Base-by-base conservation (phyloP, 2,888 invertebrate genomes). In the Escarpia spicata region DNA sequence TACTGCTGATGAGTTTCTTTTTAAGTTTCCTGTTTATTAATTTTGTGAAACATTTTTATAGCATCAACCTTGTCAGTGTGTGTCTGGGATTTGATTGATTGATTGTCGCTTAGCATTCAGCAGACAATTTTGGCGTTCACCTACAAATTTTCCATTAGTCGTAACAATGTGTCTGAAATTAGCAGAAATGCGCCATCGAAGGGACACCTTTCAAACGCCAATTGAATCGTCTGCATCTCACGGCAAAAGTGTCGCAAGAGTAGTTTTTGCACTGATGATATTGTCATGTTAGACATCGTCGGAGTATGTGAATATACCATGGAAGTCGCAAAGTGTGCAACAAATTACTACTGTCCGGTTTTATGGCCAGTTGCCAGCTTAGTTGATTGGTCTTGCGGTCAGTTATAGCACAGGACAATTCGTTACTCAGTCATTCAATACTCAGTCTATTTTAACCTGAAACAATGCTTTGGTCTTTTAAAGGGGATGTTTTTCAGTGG, bases 41-140 rank as follows among this genome's bases (percentile, higher is more conserved):
- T 75, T 75, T 75, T 75, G 75, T 6, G 26, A 75, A 75, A 75
- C 75, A 75, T 75, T 75, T 75, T 75, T 15, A 75, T 75, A 75
- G 75, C 75, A 75, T 75, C 75, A 75, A n/a, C 75, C 75, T 26
- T 75, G 75, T 75, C 75, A 75, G n/a, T n/a, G n/a, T 3, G 75
- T n/a, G 75, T 75, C 75, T 75, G 75, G 75, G 75, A 75, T n/a
- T 75, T 75, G 75, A 75, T 75, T 3, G 75, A 75, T 75, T 75
- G 75, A 19, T 75, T 6, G 6, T n/a, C 75, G 19, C 75, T 19
- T n/a, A 26, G 75, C 75, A 75, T 75, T 26, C 75, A 75, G 75
- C n/a, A n/a, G 26, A 75, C 19, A 75, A 75, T 75, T 75, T 75
- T 6, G n/a, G 75, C 75, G 3, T 75, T 75, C 75, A 75, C 75